Conservation (phyloP, 2,797 vertebrate species). For the Typhlichthys subterraneus region DNA sequence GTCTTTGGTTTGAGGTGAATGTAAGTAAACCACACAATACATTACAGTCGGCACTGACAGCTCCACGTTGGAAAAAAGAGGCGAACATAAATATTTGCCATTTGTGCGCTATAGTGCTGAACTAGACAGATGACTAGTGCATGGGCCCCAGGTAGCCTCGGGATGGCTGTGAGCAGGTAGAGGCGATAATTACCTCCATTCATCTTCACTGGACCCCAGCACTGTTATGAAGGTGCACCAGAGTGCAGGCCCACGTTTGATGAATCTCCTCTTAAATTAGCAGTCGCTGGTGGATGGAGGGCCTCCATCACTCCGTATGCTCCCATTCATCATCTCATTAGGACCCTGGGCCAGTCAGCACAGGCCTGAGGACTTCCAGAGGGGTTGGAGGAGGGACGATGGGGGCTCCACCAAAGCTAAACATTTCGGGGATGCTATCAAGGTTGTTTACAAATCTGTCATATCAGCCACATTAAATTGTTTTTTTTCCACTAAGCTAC, state of each 20-base stretch:
- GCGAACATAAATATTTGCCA: constrained; percentile 27
- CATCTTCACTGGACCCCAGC: constrained; percentile 74
- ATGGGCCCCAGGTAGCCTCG: constrained; percentile 38
- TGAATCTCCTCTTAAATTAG: constrained; percentile 79
- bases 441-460: constrained; percentile 63
- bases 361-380: constrained; percentile 41
- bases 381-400: constrained; percentile 40
- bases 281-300: constrained; percentile 64
- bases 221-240: constrained; percentile 62
- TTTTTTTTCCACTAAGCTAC: constrained; percentile 37
- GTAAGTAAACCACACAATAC: constrained; percentile 6
- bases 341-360: constrained; percentile 46
- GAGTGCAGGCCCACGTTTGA: constrained; percentile 66
- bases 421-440: constrained; percentile 42
- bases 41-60: constrained; percentile 20
- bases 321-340: constrained; percentile 79
- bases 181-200: constrained; percentile 77
- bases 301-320: constrained; percentile 62
- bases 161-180: constrained; percentile 54
- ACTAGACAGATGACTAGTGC: constrained; percentile 27
- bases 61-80: constrained; percentile 27
- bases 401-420: constrained; percentile 49
- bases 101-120: background rate
- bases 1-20: too few species aligned
- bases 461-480: constrained; percentile 23